Evolutionary conservation across 2,797 vertebrate species (phyloP).

Genomic region (Hypotaenidia philippensis): DNA sequence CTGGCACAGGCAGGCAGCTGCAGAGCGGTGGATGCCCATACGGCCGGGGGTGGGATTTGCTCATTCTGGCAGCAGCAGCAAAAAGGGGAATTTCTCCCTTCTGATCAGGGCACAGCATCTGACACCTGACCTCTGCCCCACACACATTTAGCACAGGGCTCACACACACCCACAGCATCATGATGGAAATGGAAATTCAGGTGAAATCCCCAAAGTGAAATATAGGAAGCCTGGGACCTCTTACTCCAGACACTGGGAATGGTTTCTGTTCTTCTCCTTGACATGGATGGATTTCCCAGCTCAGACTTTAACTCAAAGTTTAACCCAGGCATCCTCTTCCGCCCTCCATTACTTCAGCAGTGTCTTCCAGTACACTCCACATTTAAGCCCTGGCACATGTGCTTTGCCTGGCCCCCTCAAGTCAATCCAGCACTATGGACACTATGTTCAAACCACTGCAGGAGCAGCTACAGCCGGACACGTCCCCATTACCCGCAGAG

Average conservation of each 20-base stretch:
- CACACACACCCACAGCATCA: neutral
- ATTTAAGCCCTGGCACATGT: neutral
- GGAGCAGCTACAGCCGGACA: neutral
- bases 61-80: neutral
- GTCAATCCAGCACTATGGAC: neutral
- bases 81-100: neutral
- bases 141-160: fast-evolving
- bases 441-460: neutral
- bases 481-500: fast-evolving
- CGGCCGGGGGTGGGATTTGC: neutral
- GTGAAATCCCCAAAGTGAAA: neutral
- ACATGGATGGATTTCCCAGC: neutral
- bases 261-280: neutral
- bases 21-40: neutral
- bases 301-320: neutral
- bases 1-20: neutral
- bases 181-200: neutral
- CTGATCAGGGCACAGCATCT: neutral
- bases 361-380: neutral
- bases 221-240: neutral
- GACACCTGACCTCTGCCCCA: neutral
- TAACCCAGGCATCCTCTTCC: neutral
- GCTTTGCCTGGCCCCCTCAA: neutral
- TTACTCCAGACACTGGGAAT: fast-evolving
- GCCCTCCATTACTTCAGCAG: neutral